Conservation (phyloP, 2,888 invertebrate genomes). For the Stenichneumon culpator region DNA sequence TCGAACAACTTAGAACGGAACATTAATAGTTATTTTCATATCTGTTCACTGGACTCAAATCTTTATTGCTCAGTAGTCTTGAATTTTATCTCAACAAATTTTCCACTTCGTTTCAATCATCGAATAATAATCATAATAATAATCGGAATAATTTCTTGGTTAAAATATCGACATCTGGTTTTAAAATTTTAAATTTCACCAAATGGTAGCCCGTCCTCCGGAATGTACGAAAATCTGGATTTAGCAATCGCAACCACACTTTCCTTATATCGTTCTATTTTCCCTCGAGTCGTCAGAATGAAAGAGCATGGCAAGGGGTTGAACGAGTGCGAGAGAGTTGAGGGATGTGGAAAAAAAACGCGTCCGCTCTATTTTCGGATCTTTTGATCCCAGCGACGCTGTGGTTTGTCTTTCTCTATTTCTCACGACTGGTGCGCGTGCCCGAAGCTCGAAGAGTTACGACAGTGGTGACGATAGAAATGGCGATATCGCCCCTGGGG, state of each 20-base stretch:
- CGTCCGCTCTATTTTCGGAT: conserved; percentile 74
- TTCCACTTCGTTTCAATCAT: background rate
- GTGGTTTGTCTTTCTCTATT: conserved; percentile 58
- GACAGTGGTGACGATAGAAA: conserved; percentile 63
- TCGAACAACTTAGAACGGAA: conserved; percentile 2
- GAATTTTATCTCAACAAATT: background rate
- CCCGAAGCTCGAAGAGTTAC: conserved; percentile 59
- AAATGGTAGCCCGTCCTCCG: background rate
- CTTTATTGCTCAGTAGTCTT: background rate
- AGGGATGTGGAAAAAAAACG: conserved; percentile 43
- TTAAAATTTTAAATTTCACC: background rate
- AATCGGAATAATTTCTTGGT: background rate
- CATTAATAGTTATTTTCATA: conserved; percentile 11
- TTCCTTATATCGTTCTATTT: conserved; percentile 56
- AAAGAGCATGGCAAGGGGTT: conserved; percentile 10
- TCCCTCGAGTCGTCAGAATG: background rate
- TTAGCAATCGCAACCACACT: conserved; percentile 31
- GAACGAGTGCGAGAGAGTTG: conserved; percentile 36
- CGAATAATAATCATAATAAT: background rate
- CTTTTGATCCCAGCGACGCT: conserved; percentile 72
- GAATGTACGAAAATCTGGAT: conserved; percentile 48
- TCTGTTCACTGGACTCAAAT: background rate
- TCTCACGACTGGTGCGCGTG: conserved; percentile 54
- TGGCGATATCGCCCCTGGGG: conserved; percentile 46
- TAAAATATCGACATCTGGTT: background rate